A percentile compares a stretch with the other conserved stretches of the same genome.
phyloP scores from a whole-genome alignment of 2,888 invertebrate species.

The Herminia tarsipennalis region DNA sequence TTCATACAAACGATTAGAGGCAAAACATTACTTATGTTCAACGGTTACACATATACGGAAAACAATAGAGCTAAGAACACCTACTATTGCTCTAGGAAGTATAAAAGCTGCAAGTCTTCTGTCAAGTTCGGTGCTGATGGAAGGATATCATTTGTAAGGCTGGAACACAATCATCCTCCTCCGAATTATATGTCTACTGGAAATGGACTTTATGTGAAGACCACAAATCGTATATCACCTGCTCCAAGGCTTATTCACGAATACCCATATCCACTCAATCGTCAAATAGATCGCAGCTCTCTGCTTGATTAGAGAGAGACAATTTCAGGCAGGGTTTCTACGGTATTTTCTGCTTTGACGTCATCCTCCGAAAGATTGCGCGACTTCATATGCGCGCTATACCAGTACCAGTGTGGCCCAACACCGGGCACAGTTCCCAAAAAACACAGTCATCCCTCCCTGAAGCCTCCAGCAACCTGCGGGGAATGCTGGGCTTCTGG shows the following conservation, averaged over 20 bases:
- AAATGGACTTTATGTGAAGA: conserved; percentile 34
- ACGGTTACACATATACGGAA: conserved; percentile 47
- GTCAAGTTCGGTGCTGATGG: conserved; percentile 34
- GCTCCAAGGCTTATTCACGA: neutral
- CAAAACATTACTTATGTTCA: conserved; percentile 44
- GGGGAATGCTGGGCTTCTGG: too few species aligned
- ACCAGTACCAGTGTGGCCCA: too few species aligned
- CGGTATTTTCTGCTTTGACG: too few species aligned
- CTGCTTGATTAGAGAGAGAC: too few species aligned
- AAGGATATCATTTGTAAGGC: conserved; percentile 11
- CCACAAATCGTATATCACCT: conserved; percentile 1
- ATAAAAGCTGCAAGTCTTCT: conserved; percentile 41
- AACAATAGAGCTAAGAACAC: conserved; percentile 49
- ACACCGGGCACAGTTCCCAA: too few species aligned
- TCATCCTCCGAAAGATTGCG: too few species aligned
- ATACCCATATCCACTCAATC: neutral
- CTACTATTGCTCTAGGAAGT: conserved; percentile 46
- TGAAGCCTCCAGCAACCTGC: too few species aligned
- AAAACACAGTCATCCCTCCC: too few species aligned
- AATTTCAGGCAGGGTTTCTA: too few species aligned
- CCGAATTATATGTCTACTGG: conserved; percentile 41
- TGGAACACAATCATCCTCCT: conserved; percentile 49
- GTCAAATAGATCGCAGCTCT: too few species aligned
- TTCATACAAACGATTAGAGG: conserved; percentile 45
- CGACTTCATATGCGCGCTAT: too few species aligned